Evolutionary conservation across 2,797 vertebrate species (phyloP), one percentile per base, ranked within the genome.

Genomic region (Pagetopsis macropterus): DNA sequence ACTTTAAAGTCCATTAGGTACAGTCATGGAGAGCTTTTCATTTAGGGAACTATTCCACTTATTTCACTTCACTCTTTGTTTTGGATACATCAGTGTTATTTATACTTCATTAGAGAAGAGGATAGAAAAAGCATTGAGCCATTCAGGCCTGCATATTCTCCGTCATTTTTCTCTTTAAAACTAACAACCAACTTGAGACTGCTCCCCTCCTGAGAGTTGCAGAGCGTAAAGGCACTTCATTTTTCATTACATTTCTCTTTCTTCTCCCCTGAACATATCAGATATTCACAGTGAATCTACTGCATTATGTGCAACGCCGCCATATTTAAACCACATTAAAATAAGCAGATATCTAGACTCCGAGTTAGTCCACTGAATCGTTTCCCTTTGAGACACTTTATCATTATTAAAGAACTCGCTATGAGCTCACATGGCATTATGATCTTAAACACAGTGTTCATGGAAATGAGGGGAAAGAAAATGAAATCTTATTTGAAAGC

Each of bases 241-340:
- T 17, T 69, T 40, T 75, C 1, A 40, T 50, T 60, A 46, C 0
- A 79, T 71, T 70, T 65, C 3, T 61, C 68, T 72, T 71, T 17
- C 41, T 54, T 21, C 2, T 60, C 44, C 17, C 4, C 19, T 75
- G 40, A 74, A 78, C 27, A 62, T 33, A 60, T 66, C 19, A 57
- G 33, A 10, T 68, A 44, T 60, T 66, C 37, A 72, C n/a, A 44
- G 13, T 57, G 15, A 45, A 58, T 76, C 57, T 51, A 37, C 8
- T 7, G 33, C 2, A 45, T 27, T 49, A 43, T 33, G 59, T 14
- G 23, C 41, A 45, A 17, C 5, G 40, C 37, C 19, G 9, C 23
- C 41, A 61, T 21, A 49, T 67, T 70, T 59, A 70, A 78, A 65
- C 21, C 15, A 51, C 27, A 65, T 74, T 68, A 55, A 3, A 62